Evolutionary conservation across 2,113 vertebrate species (phyloP).

Genomic region (Carassius gibelio): DNA sequence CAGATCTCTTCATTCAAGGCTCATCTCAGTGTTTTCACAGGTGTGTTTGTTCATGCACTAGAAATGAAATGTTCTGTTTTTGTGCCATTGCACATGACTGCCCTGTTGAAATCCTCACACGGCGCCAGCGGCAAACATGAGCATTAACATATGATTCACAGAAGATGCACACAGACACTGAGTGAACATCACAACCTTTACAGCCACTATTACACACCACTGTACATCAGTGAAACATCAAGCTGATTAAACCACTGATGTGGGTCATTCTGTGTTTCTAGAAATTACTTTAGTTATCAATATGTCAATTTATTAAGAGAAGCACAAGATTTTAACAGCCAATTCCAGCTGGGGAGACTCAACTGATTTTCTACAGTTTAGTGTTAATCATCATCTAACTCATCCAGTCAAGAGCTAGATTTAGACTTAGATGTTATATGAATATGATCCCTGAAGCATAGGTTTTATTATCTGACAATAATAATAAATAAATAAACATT

Average conservation of each 20-base stretch:
- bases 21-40: background rate
- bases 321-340: too few relatives aligned
- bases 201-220: background rate
- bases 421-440: too few relatives aligned
- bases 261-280: background rate
- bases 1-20: background rate
- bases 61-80: constrained; percentile 35
- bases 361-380: too few relatives aligned
- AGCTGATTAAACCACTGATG: background rate
- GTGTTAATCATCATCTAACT: too few relatives aligned
- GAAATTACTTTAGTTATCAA: too few relatives aligned
- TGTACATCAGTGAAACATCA: background rate
- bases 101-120: background rate
- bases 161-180: background rate
- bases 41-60: constrained; percentile 40
- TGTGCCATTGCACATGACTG: constrained; percentile 37
- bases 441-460: too few relatives aligned
- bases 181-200: background rate
- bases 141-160: background rate
- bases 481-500: too few relatives aligned
- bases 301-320: too few relatives aligned
- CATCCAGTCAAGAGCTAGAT: too few relatives aligned
- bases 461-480: too few relatives aligned
- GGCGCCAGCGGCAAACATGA: background rate
- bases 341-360: too few relatives aligned